Evolutionary conservation across 2,113 vertebrate species (phyloP), one percentile per base, ranked within the genome.

Genomic region (Scatophagus argus): DNA sequence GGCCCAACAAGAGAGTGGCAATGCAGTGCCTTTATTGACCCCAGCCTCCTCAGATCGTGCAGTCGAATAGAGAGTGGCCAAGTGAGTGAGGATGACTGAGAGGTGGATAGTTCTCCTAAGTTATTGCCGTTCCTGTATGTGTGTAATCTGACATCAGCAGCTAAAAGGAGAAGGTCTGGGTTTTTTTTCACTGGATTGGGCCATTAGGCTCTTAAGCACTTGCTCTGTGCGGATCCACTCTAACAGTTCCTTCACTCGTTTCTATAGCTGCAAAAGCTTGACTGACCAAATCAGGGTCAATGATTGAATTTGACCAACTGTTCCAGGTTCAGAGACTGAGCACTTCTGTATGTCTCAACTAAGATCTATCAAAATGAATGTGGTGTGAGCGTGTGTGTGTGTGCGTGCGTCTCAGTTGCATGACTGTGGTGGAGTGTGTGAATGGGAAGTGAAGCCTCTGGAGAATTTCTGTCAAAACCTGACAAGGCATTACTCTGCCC

Each of bases 21-120:
- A 84, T 85, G 85, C 91, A 83, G 90, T 90, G 86, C 81, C 79
- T 91, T 91, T 94, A 95, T 94, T 93, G 94, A 94, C 91, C 89
- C 88, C 55, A 58, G 76, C 82, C 60, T 79, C 90, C 89, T 92
- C 91, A 92, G 75, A 74, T 85, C 8, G 62, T 66, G 61, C 85
- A 81, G 83, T 64, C 71, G 77, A 91, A 87, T 70, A 61, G 83
- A 67, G 88, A 87, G 52, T 56, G 55, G 82, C 81, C 76, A 70
- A 38, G 11, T 46, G 69, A 89, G 82, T 59, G 66, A 83, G 63
- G 62, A 69, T 3, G 21, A 61, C 68, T n/a, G 39, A 70, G 59
- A 74, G 62, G 58, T 52, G 54, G 72, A 77, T 52, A 62, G 67
- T 78, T 81, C 64, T 51, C 27, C 74, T 58, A 68, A 43, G 68